Evolutionary conservation across 1,140 invertebrate genomes (phyloP), one percentile per base, ranked within the genome.

Genomic region (Mercenaria mercenaria): DNA sequence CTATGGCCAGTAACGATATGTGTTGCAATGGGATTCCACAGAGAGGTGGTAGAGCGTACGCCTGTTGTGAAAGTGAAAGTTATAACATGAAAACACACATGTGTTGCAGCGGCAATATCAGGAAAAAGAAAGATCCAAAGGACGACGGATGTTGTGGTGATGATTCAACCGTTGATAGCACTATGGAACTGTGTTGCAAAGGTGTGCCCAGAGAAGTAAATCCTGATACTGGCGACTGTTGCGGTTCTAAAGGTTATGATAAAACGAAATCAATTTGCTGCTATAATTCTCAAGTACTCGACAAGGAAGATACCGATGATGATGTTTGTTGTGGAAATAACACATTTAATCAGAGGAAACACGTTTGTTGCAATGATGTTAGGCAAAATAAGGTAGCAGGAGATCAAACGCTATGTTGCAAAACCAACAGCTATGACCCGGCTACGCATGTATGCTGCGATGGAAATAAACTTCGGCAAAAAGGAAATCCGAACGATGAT

Each of bases 91-190:
- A 37, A 15, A 61, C n/a, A 50, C 61, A 64, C 34, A 18, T 88
- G 32, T 88, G 85, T 50, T 87, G 84, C 29, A 29, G 50, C 23
- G 32, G 41, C 59, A 32, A n/a, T n/a, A 26, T 87, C 0, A 87
- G 43, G 43, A n/a, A 29, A 29, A 87, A 87, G 43, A 77, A 29
- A 15, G 50, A 87, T 29, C 20, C 13, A 0, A 61, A 61, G 8
- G 84, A 87, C n/a, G 67, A 87, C 37, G 52, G 69, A n/a, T 87
- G 84, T 87, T 87, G 84, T 61, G 84, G 84, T 10, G 32, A 67
- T 69, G 52, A 86, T 34, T 59, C 61, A 37, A 72, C 82, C 20
- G 23, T 84, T 11, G 43, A 84, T 47, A 84, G 52, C 23, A 69
- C 50, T 23, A 47, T 61, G 11, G 61, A 84, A 52, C 32, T 77